These are phyloP conservation scores for Crossaster papposus DNA, from an alignment of 53 echinoderm and acorn worm genomes.

Conservation along the genomic window DNA sequence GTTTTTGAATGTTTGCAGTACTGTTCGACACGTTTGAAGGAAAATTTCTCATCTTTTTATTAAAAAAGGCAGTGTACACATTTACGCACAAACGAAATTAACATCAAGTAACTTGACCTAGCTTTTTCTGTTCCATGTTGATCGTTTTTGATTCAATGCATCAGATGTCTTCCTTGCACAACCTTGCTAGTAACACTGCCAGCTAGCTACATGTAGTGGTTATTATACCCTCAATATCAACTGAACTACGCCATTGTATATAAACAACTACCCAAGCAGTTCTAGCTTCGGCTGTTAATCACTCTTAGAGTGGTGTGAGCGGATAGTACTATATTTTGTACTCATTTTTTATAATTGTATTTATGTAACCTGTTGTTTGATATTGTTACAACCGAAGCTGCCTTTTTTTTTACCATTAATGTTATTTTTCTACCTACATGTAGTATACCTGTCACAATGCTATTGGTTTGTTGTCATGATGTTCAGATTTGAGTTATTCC, in stretches of 20 bases:
- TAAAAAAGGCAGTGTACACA: background rate
- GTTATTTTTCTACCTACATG: background rate
- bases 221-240: background rate
- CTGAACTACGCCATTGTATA: slow-evolving; percentile 13
- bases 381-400: slow-evolving; percentile 29
- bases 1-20: too few species aligned
- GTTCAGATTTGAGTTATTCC: background rate
- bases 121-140: background rate
- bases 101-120: background rate
- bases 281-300: background rate
- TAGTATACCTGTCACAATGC: background rate
- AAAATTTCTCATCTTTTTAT: background rate
- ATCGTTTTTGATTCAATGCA: background rate
- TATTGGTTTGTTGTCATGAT: background rate
- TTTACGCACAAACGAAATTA: background rate
- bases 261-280: background rate
- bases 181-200: slow-evolving; percentile 30
- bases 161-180: background rate
- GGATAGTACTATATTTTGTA: slow-evolving; percentile 51
- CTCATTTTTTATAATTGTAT: slow-evolving; percentile 48
- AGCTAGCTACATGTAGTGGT: too few species aligned
- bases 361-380: slow-evolving; percentile 49
- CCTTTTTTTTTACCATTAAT: background rate
- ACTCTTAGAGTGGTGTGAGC: slow-evolving; percentile 13
- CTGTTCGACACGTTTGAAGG: background rate